Percentiles rank a stretch among this genome's conserved stretches.
These are phyloP conservation scores for Pomatostomus ruficeps DNA, from an alignment of 2,113 vertebrate species.

Conservation along the genomic window DNA sequence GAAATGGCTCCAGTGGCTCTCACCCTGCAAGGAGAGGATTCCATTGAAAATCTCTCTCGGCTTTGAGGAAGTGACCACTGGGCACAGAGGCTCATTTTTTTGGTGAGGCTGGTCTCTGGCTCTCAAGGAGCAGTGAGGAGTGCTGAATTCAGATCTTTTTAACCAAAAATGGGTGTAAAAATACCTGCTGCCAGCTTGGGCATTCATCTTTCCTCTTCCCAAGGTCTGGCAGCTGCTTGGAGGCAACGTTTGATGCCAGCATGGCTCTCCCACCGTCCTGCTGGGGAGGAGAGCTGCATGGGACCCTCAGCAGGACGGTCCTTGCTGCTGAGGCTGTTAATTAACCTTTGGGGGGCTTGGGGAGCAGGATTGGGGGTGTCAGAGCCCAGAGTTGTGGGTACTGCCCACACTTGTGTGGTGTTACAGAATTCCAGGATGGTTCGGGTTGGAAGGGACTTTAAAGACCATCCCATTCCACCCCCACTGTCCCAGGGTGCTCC, in stretches of 20 bases:
- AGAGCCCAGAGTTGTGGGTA: not conserved
- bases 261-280: not conserved
- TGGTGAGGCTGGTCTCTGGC: not conserved
- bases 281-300: not conserved
- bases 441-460: not conserved
- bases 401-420: no score
- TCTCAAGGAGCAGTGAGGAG: not conserved
- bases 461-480: not conserved
- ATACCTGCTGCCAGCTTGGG: not conserved
- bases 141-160: not conserved
- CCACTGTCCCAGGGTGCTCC: not conserved
- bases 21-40: not conserved
- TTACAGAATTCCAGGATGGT: not conserved
- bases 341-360: rapidly evolving
- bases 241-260: rapidly evolving
- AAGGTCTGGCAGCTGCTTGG: not conserved
- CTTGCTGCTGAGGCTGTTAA: not conserved
- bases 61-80: not conserved
- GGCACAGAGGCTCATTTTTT: not conserved
- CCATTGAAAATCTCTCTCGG: not conserved
- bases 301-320: not conserved
- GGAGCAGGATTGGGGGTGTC: not conserved
- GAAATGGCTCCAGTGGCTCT: not conserved
- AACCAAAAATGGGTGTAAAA: not conserved
- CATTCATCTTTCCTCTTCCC: not conserved